Base-by-base conservation (phyloP, 2,113 vertebrate genomes). In the Elanoides forficatus region DNA sequence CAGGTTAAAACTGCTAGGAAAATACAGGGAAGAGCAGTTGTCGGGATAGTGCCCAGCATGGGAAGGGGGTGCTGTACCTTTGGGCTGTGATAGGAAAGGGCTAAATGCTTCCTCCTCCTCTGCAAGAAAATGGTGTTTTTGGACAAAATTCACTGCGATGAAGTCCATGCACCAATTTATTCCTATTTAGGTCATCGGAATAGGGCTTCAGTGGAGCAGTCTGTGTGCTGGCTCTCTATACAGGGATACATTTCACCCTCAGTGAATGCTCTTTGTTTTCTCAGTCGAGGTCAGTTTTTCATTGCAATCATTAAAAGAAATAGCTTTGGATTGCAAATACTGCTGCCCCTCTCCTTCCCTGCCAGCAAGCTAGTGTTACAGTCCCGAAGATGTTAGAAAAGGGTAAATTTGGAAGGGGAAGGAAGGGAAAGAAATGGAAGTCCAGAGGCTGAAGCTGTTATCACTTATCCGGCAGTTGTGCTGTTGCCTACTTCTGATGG, bases 211-310 rank as follows among this genome's bases (percentile, higher is more conserved):
- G 88, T 74, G 88, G 81, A 76, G 62, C 74, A 81, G 58, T 58
- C 78, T 87, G 58, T 87, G 1, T 88, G 78, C 91, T 95, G 91
- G 91, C 94, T 94, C 40, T 95, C 48, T 96, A 8, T 60, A 76
- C 76, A 76, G 86, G 88, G 83, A 87, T 93, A 62, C 86, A 86
- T 96, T 97, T 97, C 89, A 94, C 93, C 58, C 73, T 83, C 55
- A 70, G 94, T 96, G 95, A 95, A 97, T 96, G 91, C 87, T 95
- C 89, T 96, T 96, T 97, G 86, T 97, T 95, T 97, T 94, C 81
- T 82, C 58, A 66, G 86, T 90, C 95, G 95, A 95, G 95, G 94
- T 95, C 91, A 94, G 78, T 97, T 95, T 97, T 97, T 96, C 87
- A 75, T 71, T 91, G 93, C 86, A 95, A 96, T 95, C 81, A 91